These are phyloP conservation scores for Chymomyza procnemis DNA, from an alignment of 2,888 invertebrate species.

Conservation along the genomic window DNA sequence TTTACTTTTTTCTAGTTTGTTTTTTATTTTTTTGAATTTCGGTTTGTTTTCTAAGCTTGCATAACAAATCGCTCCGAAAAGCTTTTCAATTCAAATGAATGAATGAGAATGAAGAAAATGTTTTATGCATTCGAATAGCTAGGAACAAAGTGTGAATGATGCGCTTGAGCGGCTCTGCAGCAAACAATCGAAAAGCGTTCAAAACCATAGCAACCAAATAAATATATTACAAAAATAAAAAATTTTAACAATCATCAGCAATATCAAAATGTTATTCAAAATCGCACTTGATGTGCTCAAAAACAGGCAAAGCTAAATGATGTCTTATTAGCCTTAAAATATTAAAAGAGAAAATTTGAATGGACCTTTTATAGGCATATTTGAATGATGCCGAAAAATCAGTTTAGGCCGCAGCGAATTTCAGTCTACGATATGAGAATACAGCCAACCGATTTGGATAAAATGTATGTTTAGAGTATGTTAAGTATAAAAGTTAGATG, in stretches of 20 bases:
- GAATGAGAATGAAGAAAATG: conserved; percentile 41
- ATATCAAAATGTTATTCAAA: background rate
- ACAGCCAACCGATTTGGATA: no score
- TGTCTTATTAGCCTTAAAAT: background rate
- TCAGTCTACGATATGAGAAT: no score
- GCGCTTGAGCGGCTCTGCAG: conserved; percentile 37
- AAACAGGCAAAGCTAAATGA: background rate
- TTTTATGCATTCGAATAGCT: conserved; percentile 54
- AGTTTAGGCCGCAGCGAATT: no score
- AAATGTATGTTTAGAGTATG: no score
- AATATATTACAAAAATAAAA: background rate
- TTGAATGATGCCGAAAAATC: no score
- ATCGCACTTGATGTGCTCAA: background rate
- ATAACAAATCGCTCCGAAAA: conserved; percentile 62
- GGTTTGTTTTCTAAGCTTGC: conserved; percentile 64
- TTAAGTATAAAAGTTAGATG: no score
- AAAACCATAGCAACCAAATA: background rate
- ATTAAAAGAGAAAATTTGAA: background rate
- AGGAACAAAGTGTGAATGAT: conserved; percentile 60
- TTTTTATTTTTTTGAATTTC: conserved; percentile 24
- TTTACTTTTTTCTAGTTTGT: conserved; percentile 27
- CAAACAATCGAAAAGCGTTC: background rate
- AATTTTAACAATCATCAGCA: background rate
- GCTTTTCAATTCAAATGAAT: conserved; percentile 67
- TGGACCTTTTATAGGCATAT: no score